Base-by-base conservation (phyloP, 2,888 invertebrate genomes). In the Aphelenchoides bicaudatus region DNA sequence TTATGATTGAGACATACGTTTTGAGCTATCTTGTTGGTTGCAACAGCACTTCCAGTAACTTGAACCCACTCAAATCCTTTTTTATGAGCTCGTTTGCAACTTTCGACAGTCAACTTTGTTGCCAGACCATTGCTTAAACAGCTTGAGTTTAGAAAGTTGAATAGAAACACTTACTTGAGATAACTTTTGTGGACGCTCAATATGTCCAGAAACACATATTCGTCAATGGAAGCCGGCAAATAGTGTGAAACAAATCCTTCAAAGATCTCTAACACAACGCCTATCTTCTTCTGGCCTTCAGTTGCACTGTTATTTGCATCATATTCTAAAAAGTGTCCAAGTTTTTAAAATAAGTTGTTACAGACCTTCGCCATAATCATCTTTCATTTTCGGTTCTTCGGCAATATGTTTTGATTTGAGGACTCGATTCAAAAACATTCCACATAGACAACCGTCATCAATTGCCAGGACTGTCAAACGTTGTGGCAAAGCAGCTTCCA, bases 31-130 rank as follows among this genome's bases (percentile, higher is more conserved):
- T 25, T 19, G 23, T 43, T 43, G 10, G 43, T 43, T 6, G 23
- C 43, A 8, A 43, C 43, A 19, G 43, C 10, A 43, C 43, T 43
- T 19, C 43, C 43, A 6, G 43, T 43, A 8, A 43, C 25, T n/a
- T 43, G 43, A 19, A 25, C 43, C 10, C 23, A 43, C 23, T 21
- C 21, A n/a, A 43, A 6, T 6, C 43, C 43, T n/a, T 6, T 8
- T 21, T 43, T n/a, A 8, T 10, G 6, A 8, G 43, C 43, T 25
- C 16, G 23, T n/a, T n/a, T 6, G 23, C 43, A 43, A n/a, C 43
- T 43, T 25, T 43, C 43, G 23, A 43, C 43, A 25, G 43, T 43
- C 43, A 43, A 8, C 23, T 43, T 43, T 21, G 10, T 43, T 6
- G 43, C 43, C 43, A 43, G 23, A 8, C n/a, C n/a, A n/a, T 43